Evolutionary conservation across 2,113 vertebrate species (phyloP).

Genomic region (Anthoscopus minutus): DNA sequence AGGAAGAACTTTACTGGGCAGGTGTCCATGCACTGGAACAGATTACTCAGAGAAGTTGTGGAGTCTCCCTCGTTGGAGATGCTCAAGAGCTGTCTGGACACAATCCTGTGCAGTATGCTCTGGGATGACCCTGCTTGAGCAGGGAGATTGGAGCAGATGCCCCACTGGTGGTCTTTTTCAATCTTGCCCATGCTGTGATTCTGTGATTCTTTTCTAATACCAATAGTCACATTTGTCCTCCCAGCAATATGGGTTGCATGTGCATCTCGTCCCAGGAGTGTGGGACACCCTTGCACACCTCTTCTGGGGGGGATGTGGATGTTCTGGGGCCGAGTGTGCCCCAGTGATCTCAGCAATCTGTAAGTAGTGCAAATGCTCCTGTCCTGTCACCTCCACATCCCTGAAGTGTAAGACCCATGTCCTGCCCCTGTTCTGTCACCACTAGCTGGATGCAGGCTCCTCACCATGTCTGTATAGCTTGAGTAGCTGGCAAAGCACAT

Average conservation of each 20-base stretch:
- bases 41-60: accelerated
- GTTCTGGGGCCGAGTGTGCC: background rate
- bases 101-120: background rate
- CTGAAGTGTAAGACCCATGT: accelerated
- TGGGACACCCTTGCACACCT: background rate
- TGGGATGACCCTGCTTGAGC: background rate
- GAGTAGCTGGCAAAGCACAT: background rate
- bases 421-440: background rate
- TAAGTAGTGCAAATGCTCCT: background rate
- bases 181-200: background rate
- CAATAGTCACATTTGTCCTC: background rate
- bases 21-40: accelerated
- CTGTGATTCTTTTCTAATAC: background rate
- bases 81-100: background rate
- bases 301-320: background rate
- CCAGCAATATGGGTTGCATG: background rate
- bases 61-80: background rate
- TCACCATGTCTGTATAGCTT: accelerated
- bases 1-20: background rate
- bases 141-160: background rate
- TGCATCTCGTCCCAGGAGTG: background rate
- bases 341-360: accelerated
- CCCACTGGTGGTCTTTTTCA: background rate
- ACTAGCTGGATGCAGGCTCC: background rate
- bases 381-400: accelerated